These are phyloP conservation scores for Xestia xanthographa DNA, from an alignment of 2,888 invertebrate species.

Conservation along the genomic window DNA sequence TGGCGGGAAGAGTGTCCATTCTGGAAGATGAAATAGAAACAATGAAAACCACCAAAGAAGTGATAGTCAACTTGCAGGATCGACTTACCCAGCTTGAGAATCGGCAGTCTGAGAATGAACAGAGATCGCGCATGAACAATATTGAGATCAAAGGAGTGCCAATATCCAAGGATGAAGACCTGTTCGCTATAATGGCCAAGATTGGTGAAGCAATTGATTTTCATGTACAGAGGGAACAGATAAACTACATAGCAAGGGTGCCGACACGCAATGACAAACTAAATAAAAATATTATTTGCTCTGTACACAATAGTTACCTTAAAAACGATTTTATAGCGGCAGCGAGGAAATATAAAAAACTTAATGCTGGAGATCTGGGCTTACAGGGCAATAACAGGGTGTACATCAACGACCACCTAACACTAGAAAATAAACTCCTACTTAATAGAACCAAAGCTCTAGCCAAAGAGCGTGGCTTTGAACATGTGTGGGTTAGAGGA, in stretches of 20 bases:
- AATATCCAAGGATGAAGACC: too few relatives aligned
- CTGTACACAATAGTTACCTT: background rate
- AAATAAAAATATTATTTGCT: background rate
- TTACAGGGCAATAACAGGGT: background rate
- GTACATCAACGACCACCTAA: background rate
- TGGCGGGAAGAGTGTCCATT: background rate
- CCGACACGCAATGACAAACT: background rate
- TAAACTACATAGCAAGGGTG: slow-evolving; percentile 2
- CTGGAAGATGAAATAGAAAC: slow-evolving; percentile 1
- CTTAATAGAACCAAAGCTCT: background rate
- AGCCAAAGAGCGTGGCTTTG: slow-evolving; percentile 5
- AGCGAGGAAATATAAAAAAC: background rate
- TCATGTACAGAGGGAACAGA: background rate
- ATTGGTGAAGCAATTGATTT: background rate
- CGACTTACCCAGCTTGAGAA: background rate
- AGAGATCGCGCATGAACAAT: background rate
- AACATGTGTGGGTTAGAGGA: slow-evolving; percentile 14
- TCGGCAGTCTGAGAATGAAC: background rate
- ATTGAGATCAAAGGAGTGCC: background rate
- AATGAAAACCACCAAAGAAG: slow-evolving; percentile 5
- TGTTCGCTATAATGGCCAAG: background rate
- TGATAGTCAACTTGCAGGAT: background rate
- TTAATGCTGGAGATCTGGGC: background rate
- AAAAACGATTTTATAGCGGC: too few relatives aligned
- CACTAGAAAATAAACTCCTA: slow-evolving; percentile 3